Conservation (phyloP, 2,113 vertebrate genomes). For the Urocolius indicus region DNA sequence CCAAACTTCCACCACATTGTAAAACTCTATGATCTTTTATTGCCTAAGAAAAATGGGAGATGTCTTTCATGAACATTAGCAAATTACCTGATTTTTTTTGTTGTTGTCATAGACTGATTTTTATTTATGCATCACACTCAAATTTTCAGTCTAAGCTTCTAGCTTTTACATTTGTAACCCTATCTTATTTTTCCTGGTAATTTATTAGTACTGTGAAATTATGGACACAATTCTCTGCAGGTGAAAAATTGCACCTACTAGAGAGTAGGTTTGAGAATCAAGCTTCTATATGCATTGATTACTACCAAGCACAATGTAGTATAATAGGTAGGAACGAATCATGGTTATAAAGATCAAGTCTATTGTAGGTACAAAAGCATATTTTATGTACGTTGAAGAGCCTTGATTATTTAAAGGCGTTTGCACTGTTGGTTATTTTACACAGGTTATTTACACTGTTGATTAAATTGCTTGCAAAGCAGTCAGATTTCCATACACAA, state of each 20-base stretch:
- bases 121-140: neutral
- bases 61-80: neutral
- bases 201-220: constrained; percentile 18
- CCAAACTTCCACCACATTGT: neutral
- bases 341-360: constrained; percentile 7
- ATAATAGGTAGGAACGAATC: neutral
- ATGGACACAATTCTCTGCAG: neutral
- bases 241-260: constrained; percentile 40
- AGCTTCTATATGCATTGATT: constrained; percentile 1
- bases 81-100: neutral
- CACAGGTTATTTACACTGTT: constrained; percentile 63
- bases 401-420: constrained; percentile 64
- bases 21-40: too few species aligned
- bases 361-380: constrained; percentile 48
- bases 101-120: neutral
- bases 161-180: neutral
- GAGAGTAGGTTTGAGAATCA: constrained; percentile 24
- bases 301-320: neutral
- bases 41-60: constrained; percentile 13
- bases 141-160: neutral
- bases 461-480: constrained; percentile 65
- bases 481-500: constrained; percentile 68
- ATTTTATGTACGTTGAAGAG: constrained; percentile 63
- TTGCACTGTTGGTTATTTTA: constrained; percentile 55
- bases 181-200: constrained; percentile 9